phyloP scores from a whole-genome alignment of 2,888 invertebrate species.

The Epirrita christyi region DNA sequence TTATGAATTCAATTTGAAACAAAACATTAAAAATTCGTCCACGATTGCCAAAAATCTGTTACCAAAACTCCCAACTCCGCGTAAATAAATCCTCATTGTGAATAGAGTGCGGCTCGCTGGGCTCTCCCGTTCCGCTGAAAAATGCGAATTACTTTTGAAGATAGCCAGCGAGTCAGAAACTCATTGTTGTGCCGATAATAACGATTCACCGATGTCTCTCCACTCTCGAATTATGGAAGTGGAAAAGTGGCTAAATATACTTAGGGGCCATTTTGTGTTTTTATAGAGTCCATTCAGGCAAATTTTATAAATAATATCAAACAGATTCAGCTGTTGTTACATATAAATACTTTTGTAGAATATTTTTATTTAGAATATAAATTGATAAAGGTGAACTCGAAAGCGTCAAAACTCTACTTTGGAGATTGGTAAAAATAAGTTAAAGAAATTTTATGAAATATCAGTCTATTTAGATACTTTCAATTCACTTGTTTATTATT shows the following conservation, averaged over 20 bases:
- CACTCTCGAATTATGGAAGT: slow-evolving; percentile 66
- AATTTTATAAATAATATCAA: no score
- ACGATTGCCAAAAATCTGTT: slow-evolving; percentile 9
- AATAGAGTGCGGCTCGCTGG: slow-evolving; percentile 19
- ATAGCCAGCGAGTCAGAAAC: slow-evolving; percentile 78
- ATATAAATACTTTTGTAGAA: no score
- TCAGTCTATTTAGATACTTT: no score
- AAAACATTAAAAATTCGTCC: background rate
- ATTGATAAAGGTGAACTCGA: no score
- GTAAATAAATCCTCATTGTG: slow-evolving; percentile 33
- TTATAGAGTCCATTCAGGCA: background rate
- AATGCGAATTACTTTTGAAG: slow-evolving; percentile 76
- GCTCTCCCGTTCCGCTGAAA: slow-evolving; percentile 55
- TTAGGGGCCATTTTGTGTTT: slow-evolving; percentile 25
- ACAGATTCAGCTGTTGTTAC: background rate
- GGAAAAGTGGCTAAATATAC: slow-evolving; percentile 57
- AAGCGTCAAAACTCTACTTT: no score
- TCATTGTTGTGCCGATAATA: slow-evolving; percentile 77
- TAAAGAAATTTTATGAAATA: no score
- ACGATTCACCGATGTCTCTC: slow-evolving; percentile 62
- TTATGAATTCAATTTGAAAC: background rate
- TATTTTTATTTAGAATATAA: no score
- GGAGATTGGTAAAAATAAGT: no score
- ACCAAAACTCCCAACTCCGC: slow-evolving; percentile 13
- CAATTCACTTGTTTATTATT: no score